Base-by-base conservation (phyloP, 2,797 vertebrate species). In the Acrocephalus scirpaceus region DNA sequence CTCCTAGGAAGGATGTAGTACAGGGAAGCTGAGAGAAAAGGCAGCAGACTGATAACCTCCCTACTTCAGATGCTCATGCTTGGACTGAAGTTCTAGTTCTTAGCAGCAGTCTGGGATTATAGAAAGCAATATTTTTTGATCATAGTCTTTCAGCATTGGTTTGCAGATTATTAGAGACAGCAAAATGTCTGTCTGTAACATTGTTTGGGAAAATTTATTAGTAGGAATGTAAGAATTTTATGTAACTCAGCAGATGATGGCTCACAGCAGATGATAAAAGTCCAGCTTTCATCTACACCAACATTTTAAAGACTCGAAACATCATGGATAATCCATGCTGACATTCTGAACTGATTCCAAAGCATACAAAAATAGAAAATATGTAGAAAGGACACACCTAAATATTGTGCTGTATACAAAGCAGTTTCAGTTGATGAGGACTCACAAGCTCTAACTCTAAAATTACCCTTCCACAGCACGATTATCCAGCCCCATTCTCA, bases 311-410 rank as follows among this genome's bases (percentile, higher is more conserved):
- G 40, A 81, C 60, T 6, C 53, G 81, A 50, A 79, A 19, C 36
- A 73, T 16, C 4, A 0, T 17, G 26, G 32, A 47, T 91, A 93
- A 96, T 81, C 44, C 60, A 51, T 10, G 32, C 22, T 89, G 94
- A 90, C 88, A 47, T 25, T 75, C 9, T 90, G 87, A 92, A 87
- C 75, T 29, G 27, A 74, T 15, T 70, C 78, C 85, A 95, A 95
- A 95, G 67, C 69, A 79, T 1, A 91, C 5, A 61, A 42, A 88
- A 27, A 6, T 1, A 89, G 84, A 87, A 93, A 84, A 78, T 30
- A 93, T 18, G 57, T 73, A 83, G 62, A 57, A 72, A 44, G 42
- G 71, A 80, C 88, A 91, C 85, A 72, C 82, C 84, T 86, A 29
- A 69, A 48, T 48, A 84, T 6, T 11, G 11, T 19, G 64, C 26